Evolutionary conservation across 2,888 invertebrate genomes (phyloP), one percentile per base, ranked within the genome.

Genomic region (Perizoma flavofasciatum): DNA sequence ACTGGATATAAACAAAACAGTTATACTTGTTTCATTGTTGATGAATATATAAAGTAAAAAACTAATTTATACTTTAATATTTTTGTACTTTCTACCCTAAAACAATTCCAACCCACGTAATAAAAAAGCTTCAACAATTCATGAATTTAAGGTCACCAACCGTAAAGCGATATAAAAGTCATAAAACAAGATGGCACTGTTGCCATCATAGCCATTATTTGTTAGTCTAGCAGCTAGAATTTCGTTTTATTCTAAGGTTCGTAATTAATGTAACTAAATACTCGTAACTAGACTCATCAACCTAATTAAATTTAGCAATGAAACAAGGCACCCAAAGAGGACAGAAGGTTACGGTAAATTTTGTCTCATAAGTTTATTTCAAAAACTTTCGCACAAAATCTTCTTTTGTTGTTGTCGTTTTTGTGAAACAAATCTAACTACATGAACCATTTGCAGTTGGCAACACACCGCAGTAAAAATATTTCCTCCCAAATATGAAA

Each of bases 401-500:
- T 22, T 22, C 22, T 22, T 22, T 22, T 1, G 22, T 22, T 22
- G 22, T 22, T 22, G 22, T 22, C 1, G 1, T 22, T 22, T 22
- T 22, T 22, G 22, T 22, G 1, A 1, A 37, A 37, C 5, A 6
- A 37, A 6, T 37, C 37, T 37, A 37, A 7, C 37, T 1, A 6
- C 37, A 37, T 0, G 7, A 37, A 37, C 37, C 7, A 37, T 4
- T 7, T 5, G 6, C 4, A 37, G 4, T 49, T 46, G 50, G 37
- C 54, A 50, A 44, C 41, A 55, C 48, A 5, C 9, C 40, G 11
- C 39, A 39, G 6, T 44, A 59, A 59, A 63, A 64, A 68, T 59
- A 66, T 71, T 55, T 11, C 49, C 50, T 32, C 41, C 53, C 57
- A 64, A 56, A 64, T 58, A 59, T 61, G 45, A 54, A 49, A 66